Percentiles rank a stretch among this genome's conserved stretches.
Evolutionary conservation across 64 coral and sea anemone species (phyloP).

Genomic region (Montipora capricornis): DNA sequence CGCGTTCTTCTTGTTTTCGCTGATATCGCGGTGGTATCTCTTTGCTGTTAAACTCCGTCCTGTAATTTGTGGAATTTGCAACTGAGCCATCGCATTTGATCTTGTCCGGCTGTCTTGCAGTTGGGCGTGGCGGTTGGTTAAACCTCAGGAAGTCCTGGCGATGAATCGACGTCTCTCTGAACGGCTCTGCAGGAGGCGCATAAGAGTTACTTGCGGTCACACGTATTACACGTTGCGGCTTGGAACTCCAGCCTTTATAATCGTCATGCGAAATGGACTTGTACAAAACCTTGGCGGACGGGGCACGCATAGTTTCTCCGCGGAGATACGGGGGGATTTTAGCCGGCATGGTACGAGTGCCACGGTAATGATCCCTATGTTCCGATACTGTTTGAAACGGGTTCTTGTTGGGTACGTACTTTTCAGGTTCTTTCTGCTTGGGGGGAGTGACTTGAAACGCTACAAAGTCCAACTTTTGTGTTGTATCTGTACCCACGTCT

Average conservation of each 20-base stretch:
- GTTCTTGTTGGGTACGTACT: constrained; percentile 92
- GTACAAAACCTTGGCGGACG: constrained; percentile 91
- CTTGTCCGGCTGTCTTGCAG: constrained; percentile 89
- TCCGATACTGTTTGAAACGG: constrained; percentile 95
- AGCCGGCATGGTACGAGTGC: constrained; percentile 62
- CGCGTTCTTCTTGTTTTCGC: constrained; percentile 72
- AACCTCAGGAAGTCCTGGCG: constrained; percentile 90
- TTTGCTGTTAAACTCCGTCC: constrained; percentile 66
- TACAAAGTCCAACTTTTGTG: constrained; percentile 69
- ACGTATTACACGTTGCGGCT: constrained; percentile 38
- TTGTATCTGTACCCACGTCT: constrained; percentile 64
- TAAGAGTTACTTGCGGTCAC: constrained; percentile 63
- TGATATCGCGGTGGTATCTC: constrained; percentile 74
- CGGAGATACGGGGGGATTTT: constrained; percentile 86
- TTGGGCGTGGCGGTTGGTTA: constrained; percentile 89
- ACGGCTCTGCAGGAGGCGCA: constrained; percentile 76
- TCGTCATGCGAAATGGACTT: constrained; percentile 85
- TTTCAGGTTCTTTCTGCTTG: constrained; percentile 84
- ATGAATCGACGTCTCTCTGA: constrained; percentile 93
- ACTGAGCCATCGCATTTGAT: constrained; percentile 62
- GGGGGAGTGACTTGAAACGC: constrained; percentile 73
- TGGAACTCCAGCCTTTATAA: constrained; percentile 79
- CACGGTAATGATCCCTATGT: constrained; percentile 81
- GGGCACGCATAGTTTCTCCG: constrained; percentile 88
- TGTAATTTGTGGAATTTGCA: constrained; percentile 49